Conservation (phyloP, 2,113 vertebrate species). For the Anolis sagrei region DNA sequence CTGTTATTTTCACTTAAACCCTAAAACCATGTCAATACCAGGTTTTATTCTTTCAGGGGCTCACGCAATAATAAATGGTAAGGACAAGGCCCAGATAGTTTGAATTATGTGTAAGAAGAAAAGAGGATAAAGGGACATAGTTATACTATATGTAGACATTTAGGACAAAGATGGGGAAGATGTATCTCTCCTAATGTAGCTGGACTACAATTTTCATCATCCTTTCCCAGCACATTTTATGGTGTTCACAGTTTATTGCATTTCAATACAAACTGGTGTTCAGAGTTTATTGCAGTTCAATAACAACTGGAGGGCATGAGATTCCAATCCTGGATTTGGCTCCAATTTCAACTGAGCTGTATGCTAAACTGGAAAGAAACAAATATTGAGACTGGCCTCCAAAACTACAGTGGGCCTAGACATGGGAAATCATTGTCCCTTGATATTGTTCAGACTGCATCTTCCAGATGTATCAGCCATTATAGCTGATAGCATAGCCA, state of each 20-base stretch:
- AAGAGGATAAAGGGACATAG: neutral
- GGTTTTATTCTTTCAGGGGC: neutral
- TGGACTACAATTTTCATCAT: neutral
- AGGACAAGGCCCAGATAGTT: neutral
- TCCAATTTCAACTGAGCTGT: neutral
- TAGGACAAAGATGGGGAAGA: neutral
- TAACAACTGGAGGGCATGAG: neutral
- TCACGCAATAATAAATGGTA: neutral
- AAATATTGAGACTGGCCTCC: neutral
- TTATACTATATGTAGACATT: neutral
- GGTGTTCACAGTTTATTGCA: no score
- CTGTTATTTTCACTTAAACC: constrained; percentile 4
- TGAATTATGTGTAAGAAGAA: neutral
- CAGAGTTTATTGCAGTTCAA: neutral
- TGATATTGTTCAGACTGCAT: neutral
- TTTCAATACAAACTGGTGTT: no score
- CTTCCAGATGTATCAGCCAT: neutral
- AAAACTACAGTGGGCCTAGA: neutral
- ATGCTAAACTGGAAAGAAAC: neutral
- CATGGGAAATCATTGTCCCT: neutral
- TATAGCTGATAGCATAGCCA: neutral
- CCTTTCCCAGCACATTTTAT: neutral
- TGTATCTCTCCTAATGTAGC: neutral
- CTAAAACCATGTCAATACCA: neutral
- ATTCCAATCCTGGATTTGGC: neutral